These are phyloP conservation scores for Cyrtonyx montezumae DNA, from an alignment of 2,113 vertebrate genomes.

Conservation along the genomic window DNA sequence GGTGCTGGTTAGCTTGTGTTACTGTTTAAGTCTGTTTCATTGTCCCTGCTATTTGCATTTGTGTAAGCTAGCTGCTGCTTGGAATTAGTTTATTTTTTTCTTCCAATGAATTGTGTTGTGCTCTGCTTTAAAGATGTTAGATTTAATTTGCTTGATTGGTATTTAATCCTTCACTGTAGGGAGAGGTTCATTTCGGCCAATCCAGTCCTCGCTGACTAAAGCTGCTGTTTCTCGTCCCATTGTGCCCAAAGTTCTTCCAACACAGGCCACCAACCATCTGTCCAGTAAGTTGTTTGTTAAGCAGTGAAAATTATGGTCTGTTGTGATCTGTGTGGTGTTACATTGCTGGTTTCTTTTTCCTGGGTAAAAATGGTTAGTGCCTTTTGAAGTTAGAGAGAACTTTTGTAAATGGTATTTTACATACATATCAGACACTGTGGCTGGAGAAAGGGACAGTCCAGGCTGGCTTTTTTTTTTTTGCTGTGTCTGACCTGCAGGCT, in stretches of 20 bases:
- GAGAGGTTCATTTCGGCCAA: constrained; percentile 95
- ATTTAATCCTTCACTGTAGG: constrained; percentile 62
- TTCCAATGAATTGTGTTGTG: background rate
- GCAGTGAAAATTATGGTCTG: background rate
- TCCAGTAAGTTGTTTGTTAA: constrained; percentile 84
- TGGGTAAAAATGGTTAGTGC: background rate
- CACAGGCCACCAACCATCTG: constrained; percentile 81
- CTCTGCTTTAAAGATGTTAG: background rate
- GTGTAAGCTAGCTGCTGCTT: background rate
- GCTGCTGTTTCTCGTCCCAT: constrained; percentile 84
- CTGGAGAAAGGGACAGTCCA: background rate
- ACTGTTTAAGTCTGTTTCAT: background rate
- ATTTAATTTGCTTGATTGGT: background rate
- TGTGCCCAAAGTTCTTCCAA: constrained; percentile 83
- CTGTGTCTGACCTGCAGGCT: background rate
- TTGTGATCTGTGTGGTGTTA: background rate
- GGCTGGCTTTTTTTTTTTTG: background rate
- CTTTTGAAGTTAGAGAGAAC: background rate
- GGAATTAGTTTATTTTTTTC: background rate
- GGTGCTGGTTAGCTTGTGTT: background rate
- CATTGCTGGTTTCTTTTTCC: background rate
- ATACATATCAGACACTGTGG: background rate
- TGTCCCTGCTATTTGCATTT: background rate
- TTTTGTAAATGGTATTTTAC: background rate
- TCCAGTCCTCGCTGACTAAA: constrained; percentile 89